Conservation (phyloP, 1,140 invertebrate species). For the Apis dorsata region DNA sequence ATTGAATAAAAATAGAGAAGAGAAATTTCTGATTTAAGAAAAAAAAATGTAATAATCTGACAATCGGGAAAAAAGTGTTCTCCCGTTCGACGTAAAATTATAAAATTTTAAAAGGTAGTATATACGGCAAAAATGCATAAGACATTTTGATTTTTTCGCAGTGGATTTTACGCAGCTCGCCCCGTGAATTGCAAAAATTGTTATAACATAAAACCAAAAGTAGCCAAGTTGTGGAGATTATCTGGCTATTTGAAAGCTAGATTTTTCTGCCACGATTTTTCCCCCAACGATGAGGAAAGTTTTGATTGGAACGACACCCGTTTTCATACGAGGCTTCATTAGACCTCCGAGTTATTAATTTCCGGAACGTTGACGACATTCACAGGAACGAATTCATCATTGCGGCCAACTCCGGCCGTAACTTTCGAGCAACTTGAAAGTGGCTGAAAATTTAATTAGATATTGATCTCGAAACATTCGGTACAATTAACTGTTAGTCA, state of each 20-base stretch:
- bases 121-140: background rate
- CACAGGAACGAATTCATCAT: background rate
- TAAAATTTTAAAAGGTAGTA: background rate
- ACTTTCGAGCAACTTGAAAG: background rate
- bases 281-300: background rate
- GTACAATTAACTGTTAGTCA: too few relatives aligned
- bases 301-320: background rate
- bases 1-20: too few relatives aligned
- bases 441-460: background rate
- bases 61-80: too few relatives aligned
- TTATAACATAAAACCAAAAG: background rate
- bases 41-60: too few relatives aligned
- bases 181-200: background rate
- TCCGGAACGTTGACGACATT: background rate
- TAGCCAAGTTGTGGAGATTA: background rate
- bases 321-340: background rate
- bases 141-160: background rate
- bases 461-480: background rate
- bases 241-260: background rate
- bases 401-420: background rate
- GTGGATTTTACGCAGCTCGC: background rate
- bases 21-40: background rate
- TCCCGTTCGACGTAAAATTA: background rate
- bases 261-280: background rate
- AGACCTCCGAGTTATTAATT: background rate